Evolutionary conservation across 2,888 invertebrate species (phyloP).

Genomic region (Melieria picta): DNA sequence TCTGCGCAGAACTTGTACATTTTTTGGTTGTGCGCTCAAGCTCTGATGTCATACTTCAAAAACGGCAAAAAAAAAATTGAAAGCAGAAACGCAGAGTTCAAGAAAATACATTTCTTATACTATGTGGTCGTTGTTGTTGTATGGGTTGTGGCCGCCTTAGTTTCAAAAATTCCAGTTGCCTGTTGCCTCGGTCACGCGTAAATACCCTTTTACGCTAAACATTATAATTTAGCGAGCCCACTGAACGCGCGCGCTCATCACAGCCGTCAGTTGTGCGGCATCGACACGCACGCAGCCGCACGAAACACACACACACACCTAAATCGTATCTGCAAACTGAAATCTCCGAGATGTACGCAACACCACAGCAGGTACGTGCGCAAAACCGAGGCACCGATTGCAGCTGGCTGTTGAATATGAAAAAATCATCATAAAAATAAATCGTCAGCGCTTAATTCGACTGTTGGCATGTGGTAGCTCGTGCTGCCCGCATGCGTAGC

Average conservation of each 20-base stretch:
- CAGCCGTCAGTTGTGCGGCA: constrained; percentile 13
- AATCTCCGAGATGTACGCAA: constrained; percentile 3
- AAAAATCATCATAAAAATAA: neutral
- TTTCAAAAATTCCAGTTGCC: constrained; percentile 12
- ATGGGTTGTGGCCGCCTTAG: neutral
- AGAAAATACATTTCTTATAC: too few relatives aligned
- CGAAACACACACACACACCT: neutral
- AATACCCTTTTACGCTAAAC: constrained; percentile 26
- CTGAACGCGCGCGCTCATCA: neutral
- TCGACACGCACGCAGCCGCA: constrained; percentile 3
- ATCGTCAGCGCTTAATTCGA: too few relatives aligned
- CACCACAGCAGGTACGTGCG: constrained; percentile 32
- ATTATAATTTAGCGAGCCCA: constrained; percentile 20
- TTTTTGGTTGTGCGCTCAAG: too few relatives aligned
- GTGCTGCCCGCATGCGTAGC: constrained; percentile 61
- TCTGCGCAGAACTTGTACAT: too few relatives aligned
- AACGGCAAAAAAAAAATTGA: too few relatives aligned
- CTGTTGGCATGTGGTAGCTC: constrained; percentile 42
- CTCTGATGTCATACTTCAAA: constrained; percentile 25
- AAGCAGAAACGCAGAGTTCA: too few relatives aligned
- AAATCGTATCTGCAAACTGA: constrained; percentile 4
- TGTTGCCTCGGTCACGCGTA: constrained; percentile 17
- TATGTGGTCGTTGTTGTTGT: neutral
- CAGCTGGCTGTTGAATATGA: constrained; percentile 19
- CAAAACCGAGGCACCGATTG: constrained; percentile 25